Evolutionary conservation across 2,113 vertebrate species (phyloP).

Genomic region (Hippocampus zosterae): DNA sequence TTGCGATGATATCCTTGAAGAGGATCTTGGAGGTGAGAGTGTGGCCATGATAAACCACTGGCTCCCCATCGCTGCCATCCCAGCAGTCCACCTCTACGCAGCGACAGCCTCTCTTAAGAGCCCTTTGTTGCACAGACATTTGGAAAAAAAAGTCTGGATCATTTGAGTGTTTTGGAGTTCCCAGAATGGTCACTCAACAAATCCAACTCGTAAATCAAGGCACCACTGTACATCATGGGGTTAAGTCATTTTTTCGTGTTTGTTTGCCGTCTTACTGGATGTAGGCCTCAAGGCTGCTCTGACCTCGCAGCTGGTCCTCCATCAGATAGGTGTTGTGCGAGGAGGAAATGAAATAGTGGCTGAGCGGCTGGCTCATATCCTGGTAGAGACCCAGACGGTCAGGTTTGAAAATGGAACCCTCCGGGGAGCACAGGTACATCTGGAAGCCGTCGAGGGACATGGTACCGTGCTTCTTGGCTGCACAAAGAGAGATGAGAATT

Average conservation of each 20-base stretch:
- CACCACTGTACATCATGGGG: not conserved
- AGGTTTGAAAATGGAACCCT: conserved; percentile 86
- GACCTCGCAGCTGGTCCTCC: conserved; percentile 87
- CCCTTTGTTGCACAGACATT: conserved; percentile 43
- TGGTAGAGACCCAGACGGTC: conserved; percentile 71
- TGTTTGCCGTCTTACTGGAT: conserved; percentile 77
- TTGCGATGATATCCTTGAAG: conserved; percentile 84
- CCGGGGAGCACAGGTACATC: conserved; percentile 84
- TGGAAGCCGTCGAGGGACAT: conserved; percentile 90
- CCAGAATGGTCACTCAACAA: not conserved
- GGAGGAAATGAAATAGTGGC: conserved; percentile 93
- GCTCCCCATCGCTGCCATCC: conserved; percentile 88
- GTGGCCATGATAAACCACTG: conserved; percentile 90
- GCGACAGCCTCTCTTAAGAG: conserved; percentile 88
- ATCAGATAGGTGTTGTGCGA: conserved; percentile 96
- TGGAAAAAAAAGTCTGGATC: not conserved
- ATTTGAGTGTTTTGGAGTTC: too few species aligned
- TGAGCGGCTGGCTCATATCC: conserved; percentile 88
- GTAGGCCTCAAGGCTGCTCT: conserved; percentile 93
- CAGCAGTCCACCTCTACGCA: conserved; percentile 95
- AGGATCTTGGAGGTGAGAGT: conserved; percentile 93
- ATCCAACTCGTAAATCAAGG: not conserved
- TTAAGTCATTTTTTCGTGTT: not conserved
- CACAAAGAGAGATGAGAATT: not conserved
- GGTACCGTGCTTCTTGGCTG: conserved; percentile 58